A percentile compares a stretch with the other conserved stretches of the same genome.
Conservation (phyloP, 2,888 invertebrate genomes). For the Lutraria lutraria region DNA sequence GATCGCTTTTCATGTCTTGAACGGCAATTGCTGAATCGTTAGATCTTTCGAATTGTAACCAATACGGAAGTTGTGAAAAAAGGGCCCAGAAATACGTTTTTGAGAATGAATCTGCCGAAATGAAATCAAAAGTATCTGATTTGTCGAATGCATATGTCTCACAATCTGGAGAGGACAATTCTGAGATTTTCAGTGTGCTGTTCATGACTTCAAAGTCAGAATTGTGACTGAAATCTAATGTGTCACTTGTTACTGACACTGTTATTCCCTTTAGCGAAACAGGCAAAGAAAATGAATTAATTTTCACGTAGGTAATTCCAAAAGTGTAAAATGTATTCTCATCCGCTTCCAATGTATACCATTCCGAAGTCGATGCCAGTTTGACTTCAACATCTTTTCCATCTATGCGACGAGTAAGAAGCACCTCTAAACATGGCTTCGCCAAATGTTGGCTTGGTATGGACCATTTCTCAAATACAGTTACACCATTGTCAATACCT, state of each 20-base stretch:
- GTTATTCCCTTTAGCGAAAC: slow-evolving; percentile 39
- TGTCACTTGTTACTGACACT: background rate
- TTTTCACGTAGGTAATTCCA: slow-evolving; percentile 47
- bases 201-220: background rate
- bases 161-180: slow-evolving; percentile 38
- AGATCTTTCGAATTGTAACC: slow-evolving; percentile 37
- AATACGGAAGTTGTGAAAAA: slow-evolving; percentile 44
- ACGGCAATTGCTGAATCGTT: slow-evolving; percentile 42
- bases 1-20: slow-evolving; percentile 53
- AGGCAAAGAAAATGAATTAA: slow-evolving; percentile 39
- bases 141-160: slow-evolving; percentile 48
- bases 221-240: slow-evolving; percentile 18
- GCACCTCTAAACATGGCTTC: slow-evolving; percentile 33
- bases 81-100: slow-evolving; percentile 38
- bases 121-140: slow-evolving; percentile 54
- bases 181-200: background rate
- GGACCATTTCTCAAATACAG: slow-evolving; percentile 26
- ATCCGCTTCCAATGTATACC: slow-evolving; percentile 35
- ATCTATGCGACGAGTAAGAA: slow-evolving; percentile 39
- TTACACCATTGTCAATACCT: slow-evolving; percentile 22
- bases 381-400: slow-evolving; percentile 18
- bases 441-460: slow-evolving; percentile 29
- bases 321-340: slow-evolving; percentile 18
- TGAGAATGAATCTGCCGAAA: slow-evolving; percentile 50
- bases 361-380: slow-evolving; percentile 48